A percentile compares a stretch with the other conserved stretches of the same genome.
Evolutionary conservation across 2,113 vertebrate genomes (phyloP).

Genomic region (Aptenodytes forsteri): DNA sequence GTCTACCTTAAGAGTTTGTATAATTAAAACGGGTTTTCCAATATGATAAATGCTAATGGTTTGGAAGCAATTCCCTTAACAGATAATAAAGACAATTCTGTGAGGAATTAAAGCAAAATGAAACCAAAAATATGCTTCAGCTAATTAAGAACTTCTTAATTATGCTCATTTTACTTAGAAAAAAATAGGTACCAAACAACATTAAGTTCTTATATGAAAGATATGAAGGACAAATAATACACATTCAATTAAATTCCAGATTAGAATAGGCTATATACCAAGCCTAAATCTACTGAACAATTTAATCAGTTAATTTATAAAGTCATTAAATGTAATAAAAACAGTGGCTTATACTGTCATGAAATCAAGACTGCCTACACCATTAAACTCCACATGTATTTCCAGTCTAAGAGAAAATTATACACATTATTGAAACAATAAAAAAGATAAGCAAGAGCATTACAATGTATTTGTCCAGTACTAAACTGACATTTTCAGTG

Average conservation of each 20-base stretch:
- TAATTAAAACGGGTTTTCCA: not conserved
- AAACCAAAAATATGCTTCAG: not conserved
- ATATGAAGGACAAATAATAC: not conserved
- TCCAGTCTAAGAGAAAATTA: not conserved
- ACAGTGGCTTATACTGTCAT: not conserved
- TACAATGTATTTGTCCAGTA: not conserved
- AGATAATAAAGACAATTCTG: not conserved
- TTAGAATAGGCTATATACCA: not conserved
- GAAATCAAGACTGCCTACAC: not conserved
- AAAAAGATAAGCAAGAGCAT: not conserved
- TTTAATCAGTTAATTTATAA: not conserved
- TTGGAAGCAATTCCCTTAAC: not conserved
- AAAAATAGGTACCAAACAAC: not conserved
- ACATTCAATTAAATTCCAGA: not conserved
- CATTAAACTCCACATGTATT: not conserved
- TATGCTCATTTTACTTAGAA: not conserved
- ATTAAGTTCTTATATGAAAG: not conserved
- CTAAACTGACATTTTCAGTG: not conserved
- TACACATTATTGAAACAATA: not conserved
- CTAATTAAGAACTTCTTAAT: not conserved
- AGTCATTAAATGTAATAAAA: not conserved
- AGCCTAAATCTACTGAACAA: not conserved
- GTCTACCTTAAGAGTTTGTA: not conserved
- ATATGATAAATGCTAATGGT: not conserved
- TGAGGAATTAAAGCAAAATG: not conserved